Conservation (phyloP, 1,140 invertebrate species). For the Aphidius ervi region DNA sequence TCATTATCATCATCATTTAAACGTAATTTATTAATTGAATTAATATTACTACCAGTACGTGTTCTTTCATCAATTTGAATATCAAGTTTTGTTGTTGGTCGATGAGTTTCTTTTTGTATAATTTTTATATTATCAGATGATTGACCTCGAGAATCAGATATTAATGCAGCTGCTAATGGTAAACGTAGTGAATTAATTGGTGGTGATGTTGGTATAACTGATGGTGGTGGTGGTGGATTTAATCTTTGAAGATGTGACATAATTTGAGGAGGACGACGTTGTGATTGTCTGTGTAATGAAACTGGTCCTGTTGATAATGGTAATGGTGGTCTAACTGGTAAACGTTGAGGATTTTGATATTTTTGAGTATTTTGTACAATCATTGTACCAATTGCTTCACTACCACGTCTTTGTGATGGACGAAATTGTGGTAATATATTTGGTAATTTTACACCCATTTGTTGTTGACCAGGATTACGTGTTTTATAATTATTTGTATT, state of each 20-base stretch:
- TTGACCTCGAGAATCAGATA: constrained; percentile 10
- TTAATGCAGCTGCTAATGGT: constrained; percentile 19
- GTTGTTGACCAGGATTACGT: constrained; percentile 33
- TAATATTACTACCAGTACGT: constrained; percentile 5
- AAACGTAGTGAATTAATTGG: constrained; percentile 18
- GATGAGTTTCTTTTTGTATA: constrained; percentile 7
- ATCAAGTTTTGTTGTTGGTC: neutral
- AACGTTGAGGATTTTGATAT: constrained; percentile 6
- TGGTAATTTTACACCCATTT: constrained; percentile 53
- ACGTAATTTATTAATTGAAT: constrained; percentile 20
- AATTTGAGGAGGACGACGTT: constrained; percentile 12
- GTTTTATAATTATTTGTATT: constrained; percentile 46
- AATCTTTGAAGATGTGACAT: constrained; percentile 44
- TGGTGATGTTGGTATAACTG: constrained; percentile 8
- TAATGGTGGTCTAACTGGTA: constrained; percentile 21
- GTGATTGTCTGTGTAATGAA: neutral
- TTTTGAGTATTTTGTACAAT: constrained; percentile 40
- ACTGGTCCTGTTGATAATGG: neutral
- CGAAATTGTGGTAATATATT: constrained; percentile 70
- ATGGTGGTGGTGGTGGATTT: constrained; percentile 51
- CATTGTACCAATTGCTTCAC: constrained; percentile 47
- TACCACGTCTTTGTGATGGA: constrained; percentile 56
- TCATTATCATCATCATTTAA: constrained; percentile 35
- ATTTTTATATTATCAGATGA: constrained; percentile 6
- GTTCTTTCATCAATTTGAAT: constrained; percentile 22